These are phyloP conservation scores for Catocala nupta DNA, from an alignment of 2,888 invertebrate species.

Conservation along the genomic window DNA sequence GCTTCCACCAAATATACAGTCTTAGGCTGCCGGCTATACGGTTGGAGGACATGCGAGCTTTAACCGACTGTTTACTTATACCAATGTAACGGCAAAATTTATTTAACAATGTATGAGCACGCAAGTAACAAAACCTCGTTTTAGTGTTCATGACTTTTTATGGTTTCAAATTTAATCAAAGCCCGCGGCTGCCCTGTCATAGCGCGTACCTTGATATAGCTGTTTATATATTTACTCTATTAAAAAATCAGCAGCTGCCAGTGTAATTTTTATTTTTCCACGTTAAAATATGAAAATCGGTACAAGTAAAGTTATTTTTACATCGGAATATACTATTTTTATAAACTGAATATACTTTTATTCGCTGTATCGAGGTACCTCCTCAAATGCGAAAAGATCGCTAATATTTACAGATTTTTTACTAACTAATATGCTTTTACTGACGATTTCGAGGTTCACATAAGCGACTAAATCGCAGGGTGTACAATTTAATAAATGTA, in stretches of 20 bases:
- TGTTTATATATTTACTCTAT: constrained; percentile 30
- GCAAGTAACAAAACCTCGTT: constrained; percentile 52
- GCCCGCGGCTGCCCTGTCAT: constrained; percentile 56
- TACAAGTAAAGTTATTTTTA: no score
- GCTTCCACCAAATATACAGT: constrained; percentile 5
- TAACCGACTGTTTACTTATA: constrained; percentile 53
- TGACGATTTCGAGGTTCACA: no score
- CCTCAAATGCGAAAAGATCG: no score
- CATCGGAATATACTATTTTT: no score
- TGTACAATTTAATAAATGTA: no score
- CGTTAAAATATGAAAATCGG: no score
- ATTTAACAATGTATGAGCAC: constrained; percentile 55
- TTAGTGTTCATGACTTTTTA: constrained; percentile 69
- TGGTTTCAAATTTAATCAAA: constrained; percentile 77
- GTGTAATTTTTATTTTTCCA: background rate
- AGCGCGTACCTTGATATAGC: constrained; percentile 56
- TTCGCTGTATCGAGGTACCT: no score
- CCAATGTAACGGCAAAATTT: constrained; percentile 47
- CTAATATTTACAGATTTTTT: no score
- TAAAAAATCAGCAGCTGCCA: background rate
- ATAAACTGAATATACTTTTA: no score
- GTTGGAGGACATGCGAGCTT: constrained; percentile 54
- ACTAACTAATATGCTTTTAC: no score
- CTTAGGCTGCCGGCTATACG: constrained; percentile 35
- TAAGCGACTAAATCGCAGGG: no score